A percentile compares a stretch with the other conserved stretches of the same genome.
phyloP scores from a whole-genome alignment of 2,113 vertebrate genomes.

The Equus quagga region DNA sequence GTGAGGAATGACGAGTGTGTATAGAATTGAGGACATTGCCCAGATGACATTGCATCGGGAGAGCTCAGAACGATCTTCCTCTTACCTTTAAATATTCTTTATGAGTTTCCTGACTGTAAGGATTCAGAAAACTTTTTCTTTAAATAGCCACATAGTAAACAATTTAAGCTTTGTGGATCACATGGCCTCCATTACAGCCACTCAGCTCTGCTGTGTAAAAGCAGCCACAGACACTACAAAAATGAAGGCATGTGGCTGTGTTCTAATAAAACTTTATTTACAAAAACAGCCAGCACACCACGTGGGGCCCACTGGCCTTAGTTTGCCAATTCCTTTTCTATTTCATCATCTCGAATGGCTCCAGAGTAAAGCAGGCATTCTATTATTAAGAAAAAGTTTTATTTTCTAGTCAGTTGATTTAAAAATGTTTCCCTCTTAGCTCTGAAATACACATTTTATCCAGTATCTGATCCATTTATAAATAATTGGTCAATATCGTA shows the following conservation, averaged over 20 bases:
- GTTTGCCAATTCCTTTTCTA: neutral
- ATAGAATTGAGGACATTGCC: neutral
- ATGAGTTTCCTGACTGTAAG: neutral
- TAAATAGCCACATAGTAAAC: neutral
- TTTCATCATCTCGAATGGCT: neutral
- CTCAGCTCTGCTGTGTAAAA: neutral
- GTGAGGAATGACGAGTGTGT: neutral
- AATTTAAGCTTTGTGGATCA: neutral
- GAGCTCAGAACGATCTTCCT: neutral
- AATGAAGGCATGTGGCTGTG: neutral
- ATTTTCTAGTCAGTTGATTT: neutral
- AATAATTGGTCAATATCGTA: neutral
- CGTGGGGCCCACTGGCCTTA: neutral
- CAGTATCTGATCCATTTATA: neutral
- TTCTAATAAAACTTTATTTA: neutral
- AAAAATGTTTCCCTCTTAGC: neutral
- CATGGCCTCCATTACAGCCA: neutral
- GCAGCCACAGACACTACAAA: neutral
- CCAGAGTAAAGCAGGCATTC: neutral
- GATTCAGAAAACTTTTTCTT: neutral
- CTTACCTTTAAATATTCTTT: neutral
- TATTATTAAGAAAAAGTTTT: neutral
- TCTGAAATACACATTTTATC: neutral
- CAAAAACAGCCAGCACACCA: neutral
- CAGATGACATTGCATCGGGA: too few relatives aligned